Base-by-base conservation (phyloP, 2,888 invertebrate species). In the Acanthacorydalis orientalis region DNA sequence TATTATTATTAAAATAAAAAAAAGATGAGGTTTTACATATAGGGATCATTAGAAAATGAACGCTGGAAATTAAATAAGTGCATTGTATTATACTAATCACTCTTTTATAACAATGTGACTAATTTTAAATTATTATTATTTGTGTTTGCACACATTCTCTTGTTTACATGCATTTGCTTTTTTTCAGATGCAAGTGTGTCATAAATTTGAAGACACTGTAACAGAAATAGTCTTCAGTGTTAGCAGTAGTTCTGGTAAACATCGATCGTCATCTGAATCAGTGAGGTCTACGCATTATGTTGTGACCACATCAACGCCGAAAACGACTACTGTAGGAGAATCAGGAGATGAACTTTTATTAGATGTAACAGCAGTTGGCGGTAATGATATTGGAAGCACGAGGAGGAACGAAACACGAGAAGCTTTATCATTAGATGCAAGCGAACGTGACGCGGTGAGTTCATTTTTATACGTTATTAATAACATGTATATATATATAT, bases 401-500 rank as follows among this genome's bases (percentile, higher is more conserved):
- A 52, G 55, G 44, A 69, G 71, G 64, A 80, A 78, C 60, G 77
- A 78, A 59, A 80, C 81, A 3, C 73, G 81, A 60, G 84, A 84
- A 60, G 78, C 81, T 1, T 67, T 84, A 33, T 75, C 78, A 52
- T 76, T 80, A 50, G 83, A 84, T 57, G 80, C 82, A 55, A 84
- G 80, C 58, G 80, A 83, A 61, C 80, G 80, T 59, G 82, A 83
- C 58, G 77, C 83, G 55, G 84, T 84, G 64, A 80, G 80, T 72
- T n/a, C 4, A 49, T 11, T 35, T 46, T 1, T 31, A 15, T 2
- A 16, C 6, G 6, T 12, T 50, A 50, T 56, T n/a, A 1, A 12
- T 23, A 31, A n/a, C 47, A 43, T 16, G 32, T 41, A 43, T 31
- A 31, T 16, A 37, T 43, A 12, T 44, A 35, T 43, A 48, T 44